Evolutionary conservation across 1,140 invertebrate species (phyloP), one percentile per base, ranked within the genome.

Genomic region (Megalopta genalis): DNA sequence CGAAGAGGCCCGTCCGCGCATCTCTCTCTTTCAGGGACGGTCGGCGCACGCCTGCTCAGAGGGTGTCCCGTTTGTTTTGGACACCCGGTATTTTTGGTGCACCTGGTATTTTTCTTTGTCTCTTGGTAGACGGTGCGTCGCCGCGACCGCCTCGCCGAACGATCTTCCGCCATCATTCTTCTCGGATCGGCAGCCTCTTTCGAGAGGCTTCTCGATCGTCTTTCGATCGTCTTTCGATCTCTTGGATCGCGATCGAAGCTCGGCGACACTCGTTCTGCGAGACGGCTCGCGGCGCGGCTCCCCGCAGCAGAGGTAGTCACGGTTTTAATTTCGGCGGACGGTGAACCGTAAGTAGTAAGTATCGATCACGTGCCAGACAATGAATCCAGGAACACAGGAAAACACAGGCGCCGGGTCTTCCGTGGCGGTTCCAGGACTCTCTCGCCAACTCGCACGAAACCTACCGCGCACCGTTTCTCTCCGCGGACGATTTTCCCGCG

Each of bases 271-370:
- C 7, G 21, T 57, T 57, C 21, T 7, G n/a, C 7, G 8, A 8
- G 54, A 21, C 39, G 66, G n/a, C 2, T 70, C 54, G 66, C 32
- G 25, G 37, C 37, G 16, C 21, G 66, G 0, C 0, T 25, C 12
- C 18, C 12, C 21, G 18, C 37, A 10, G 73, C 73, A 14, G n/a
- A n/a, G 54, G 46, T 76, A 68, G 64, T 77, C 39, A 54, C 23
- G 14, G 25, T 71, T 78, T 64, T 49, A 18, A 32, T 49, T 74
- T 21, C 21, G 52, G 1, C 57, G 25, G 25, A 72, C 60, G 25
- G n/a, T 23, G 21, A 57, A 2, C 59, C 39, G 62, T 49, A 83
- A 83, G 75, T 83, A 84, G 81, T 83, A 83, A 84, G 70, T 83
- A 84, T 79, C 77, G 62, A 49, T 46, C 25, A 37, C 59, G 69